These are phyloP conservation scores for Naja naja DNA, from an alignment of 2,113 vertebrate genomes.

Conservation along the genomic window DNA sequence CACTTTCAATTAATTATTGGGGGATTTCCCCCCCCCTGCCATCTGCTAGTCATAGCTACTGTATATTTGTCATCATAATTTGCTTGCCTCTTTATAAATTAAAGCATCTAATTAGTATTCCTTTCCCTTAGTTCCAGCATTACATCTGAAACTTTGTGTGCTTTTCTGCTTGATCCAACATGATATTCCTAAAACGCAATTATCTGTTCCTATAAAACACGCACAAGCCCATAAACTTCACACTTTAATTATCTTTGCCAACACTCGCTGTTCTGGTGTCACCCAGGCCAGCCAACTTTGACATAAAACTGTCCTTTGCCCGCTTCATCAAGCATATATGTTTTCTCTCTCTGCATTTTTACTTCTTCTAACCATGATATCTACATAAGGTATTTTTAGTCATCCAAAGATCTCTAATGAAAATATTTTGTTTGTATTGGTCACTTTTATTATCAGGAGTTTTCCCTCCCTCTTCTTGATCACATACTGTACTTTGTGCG, in stretches of 20 bases:
- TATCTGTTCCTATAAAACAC: constrained; percentile 18
- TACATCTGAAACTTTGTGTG: constrained; percentile 30
- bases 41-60: not conserved
- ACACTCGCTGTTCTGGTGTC: constrained; percentile 29
- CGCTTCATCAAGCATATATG: not conserved
- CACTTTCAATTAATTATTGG: not conserved
- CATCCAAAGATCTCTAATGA: not conserved
- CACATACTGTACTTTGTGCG: not conserved
- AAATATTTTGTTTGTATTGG: not conserved
- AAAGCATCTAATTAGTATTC: constrained; percentile 7
- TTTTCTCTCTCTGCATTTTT: not conserved
- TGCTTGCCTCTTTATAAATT: not conserved
- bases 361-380: not conserved
- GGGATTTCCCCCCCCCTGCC: not conserved
- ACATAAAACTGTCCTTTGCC: not conserved
- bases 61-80: no score
- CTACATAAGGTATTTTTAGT: not conserved
- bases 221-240: constrained; percentile 26
- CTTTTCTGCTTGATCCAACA: constrained; percentile 9
- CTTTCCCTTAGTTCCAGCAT: constrained; percentile 10
- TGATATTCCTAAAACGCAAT: constrained; percentile 15
- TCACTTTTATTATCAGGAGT: not conserved
- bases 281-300: not conserved
- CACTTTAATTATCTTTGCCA: constrained; percentile 33
- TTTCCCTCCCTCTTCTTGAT: not conserved